Conservation (phyloP, 2,888 invertebrate genomes). For the Plutella xylostella region DNA sequence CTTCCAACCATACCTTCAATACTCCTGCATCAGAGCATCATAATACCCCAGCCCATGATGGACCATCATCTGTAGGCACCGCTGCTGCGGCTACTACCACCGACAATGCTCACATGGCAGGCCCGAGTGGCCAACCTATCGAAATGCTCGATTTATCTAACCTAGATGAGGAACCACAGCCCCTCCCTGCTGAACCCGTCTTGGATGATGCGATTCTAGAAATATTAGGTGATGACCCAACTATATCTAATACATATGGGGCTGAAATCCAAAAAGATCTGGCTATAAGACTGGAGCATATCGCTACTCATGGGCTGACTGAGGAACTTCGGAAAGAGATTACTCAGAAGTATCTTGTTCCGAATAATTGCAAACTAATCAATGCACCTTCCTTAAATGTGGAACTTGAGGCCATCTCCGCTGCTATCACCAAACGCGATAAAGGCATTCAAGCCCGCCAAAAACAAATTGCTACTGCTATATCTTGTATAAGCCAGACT, state of each 20-base stretch:
- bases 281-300: constrained; percentile 16
- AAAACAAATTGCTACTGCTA: constrained; percentile 17
- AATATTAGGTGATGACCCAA: constrained; percentile 16
- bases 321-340: constrained; percentile 19
- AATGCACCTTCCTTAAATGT: constrained; percentile 20
- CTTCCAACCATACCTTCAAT: no score
- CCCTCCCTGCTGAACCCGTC: no score
- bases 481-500: constrained; percentile 15
- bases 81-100: no score
- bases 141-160: no score
- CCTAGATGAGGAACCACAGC: no score
- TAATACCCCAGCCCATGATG: no score
- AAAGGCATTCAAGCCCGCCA: constrained; percentile 20
- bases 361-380: constrained; percentile 18
- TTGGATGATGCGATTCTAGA: constrained; percentile 10
- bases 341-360: constrained; percentile 15
- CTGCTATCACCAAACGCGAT: constrained; percentile 16
- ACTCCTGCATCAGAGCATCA: no score
- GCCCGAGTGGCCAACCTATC: no score
- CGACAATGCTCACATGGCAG: no score
- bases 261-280: constrained; percentile 18
- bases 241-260: constrained; percentile 13
- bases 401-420: constrained; percentile 19
- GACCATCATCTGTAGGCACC: no score
- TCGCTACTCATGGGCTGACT: constrained; percentile 14